Evolutionary conservation across 2,113 vertebrate species (phyloP).

Genomic region (Ammodytes marinus): DNA sequence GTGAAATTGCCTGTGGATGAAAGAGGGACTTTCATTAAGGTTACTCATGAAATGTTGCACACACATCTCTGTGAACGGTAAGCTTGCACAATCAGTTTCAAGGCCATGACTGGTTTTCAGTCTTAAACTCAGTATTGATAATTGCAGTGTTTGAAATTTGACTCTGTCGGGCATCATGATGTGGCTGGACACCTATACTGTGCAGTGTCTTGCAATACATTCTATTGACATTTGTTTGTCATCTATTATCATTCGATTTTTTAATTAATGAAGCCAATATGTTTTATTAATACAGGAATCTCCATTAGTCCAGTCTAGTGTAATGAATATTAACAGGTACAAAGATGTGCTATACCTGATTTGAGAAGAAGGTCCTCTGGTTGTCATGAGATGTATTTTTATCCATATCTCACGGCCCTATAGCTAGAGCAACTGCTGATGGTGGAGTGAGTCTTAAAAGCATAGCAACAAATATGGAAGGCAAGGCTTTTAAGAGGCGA

Average conservation of each 20-base stretch:
- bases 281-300: not conserved
- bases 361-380: not conserved
- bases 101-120: not conserved
- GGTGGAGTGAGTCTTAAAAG: slow-evolving; percentile 22
- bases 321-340: not conserved
- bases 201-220: not conserved
- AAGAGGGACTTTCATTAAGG: not conserved
- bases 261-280: too few species aligned
- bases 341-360: not conserved
- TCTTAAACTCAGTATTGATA: not conserved
- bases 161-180: not conserved
- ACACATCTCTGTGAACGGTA: slow-evolving; percentile 1
- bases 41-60: not conserved
- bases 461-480: slow-evolving; percentile 29
- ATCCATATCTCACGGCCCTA: not conserved
- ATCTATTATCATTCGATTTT: too few species aligned
- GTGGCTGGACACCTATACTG: not conserved
- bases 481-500: slow-evolving; percentile 45
- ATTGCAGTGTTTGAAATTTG: not conserved
- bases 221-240: not conserved
- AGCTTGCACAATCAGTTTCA: not conserved
- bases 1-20: not conserved
- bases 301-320: not conserved
- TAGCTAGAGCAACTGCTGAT: not conserved
- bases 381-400: not conserved